These are phyloP conservation scores for Mixornis gularis DNA, from an alignment of 2,113 vertebrate species.

Conservation along the genomic window DNA sequence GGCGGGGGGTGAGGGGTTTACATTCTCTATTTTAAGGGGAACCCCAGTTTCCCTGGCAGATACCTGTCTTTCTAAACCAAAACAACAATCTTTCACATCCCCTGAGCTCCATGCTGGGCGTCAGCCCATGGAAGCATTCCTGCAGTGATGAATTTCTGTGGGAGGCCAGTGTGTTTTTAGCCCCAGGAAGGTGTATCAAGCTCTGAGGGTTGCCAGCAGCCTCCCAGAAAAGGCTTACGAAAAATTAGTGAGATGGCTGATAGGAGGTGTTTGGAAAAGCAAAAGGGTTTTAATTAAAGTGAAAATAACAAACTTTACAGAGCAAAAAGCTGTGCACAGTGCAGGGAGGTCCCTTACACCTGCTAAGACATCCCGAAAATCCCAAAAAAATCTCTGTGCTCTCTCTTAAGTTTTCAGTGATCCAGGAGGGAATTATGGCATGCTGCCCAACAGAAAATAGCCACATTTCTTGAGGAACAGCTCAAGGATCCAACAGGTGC, in stretches of 20 bases:
- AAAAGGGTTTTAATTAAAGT: background rate
- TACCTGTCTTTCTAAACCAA: too few relatives aligned
- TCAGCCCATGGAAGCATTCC: fast-evolving
- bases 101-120: background rate
- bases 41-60: too few relatives aligned
- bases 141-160: background rate
- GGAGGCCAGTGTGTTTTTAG: background rate
- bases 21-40: too few relatives aligned
- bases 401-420: background rate
- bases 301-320: background rate
- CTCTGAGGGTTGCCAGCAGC: background rate
- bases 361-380: background rate
- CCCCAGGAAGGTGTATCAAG: background rate
- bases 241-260: background rate
- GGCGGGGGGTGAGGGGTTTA: too few relatives aligned
- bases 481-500: background rate
- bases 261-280: background rate
- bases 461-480: background rate
- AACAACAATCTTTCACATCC: too few relatives aligned
- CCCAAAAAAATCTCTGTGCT: background rate
- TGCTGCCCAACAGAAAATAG: background rate
- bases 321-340: background rate
- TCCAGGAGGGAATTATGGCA: background rate
- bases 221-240: background rate
- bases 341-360: background rate